phyloP scores from a whole-genome alignment of 2,797 vertebrate genomes.

The Peromyscus eremicus region DNA sequence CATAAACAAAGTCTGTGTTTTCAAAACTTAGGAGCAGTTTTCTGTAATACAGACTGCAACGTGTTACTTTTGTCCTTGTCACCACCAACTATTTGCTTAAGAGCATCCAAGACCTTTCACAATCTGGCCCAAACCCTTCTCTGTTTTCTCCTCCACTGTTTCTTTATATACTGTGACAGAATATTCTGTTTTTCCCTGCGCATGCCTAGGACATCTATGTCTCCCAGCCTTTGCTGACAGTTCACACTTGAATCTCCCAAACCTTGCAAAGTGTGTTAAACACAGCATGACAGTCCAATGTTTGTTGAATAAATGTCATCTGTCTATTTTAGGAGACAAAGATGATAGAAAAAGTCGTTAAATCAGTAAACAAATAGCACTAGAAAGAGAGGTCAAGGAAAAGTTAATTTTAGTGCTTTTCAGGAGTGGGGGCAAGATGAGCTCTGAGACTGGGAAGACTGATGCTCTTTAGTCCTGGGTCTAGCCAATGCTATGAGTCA shows the following conservation, averaged over 20 bases:
- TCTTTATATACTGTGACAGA: slow-evolving; percentile 56
- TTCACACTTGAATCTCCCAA: slow-evolving; percentile 69
- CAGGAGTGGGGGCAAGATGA: slow-evolving; percentile 77
- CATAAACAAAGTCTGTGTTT: slow-evolving; percentile 2
- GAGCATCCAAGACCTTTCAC: slow-evolving; percentile 65
- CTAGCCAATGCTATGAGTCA: slow-evolving; percentile 80
- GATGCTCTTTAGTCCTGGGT: slow-evolving; percentile 79
- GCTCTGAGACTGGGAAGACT: slow-evolving; percentile 76
- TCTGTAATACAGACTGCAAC: slow-evolving; percentile 64
- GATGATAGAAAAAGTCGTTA: slow-evolving; percentile 77
- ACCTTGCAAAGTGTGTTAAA: slow-evolving; percentile 64
- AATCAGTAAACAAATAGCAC: slow-evolving; percentile 81
- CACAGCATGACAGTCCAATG: slow-evolving; percentile 62
- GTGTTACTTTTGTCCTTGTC: slow-evolving; percentile 71
- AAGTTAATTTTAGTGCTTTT: slow-evolving; percentile 83
- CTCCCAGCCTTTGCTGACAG: slow-evolving; percentile 55
- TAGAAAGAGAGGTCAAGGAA: slow-evolving; percentile 76
- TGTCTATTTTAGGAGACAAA: slow-evolving; percentile 80
- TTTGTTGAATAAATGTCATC: slow-evolving; percentile 76
- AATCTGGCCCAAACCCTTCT: slow-evolving; percentile 60
- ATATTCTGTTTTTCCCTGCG: slow-evolving; percentile 45
- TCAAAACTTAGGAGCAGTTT: slow-evolving; percentile 48
- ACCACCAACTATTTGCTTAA: slow-evolving; percentile 68
- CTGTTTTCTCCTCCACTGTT: background rate
- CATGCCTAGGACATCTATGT: slow-evolving; percentile 10